These are phyloP conservation scores for Nematostella vectensis DNA, from an alignment of 92 coral and sea anemone genomes.

Conservation along the genomic window DNA sequence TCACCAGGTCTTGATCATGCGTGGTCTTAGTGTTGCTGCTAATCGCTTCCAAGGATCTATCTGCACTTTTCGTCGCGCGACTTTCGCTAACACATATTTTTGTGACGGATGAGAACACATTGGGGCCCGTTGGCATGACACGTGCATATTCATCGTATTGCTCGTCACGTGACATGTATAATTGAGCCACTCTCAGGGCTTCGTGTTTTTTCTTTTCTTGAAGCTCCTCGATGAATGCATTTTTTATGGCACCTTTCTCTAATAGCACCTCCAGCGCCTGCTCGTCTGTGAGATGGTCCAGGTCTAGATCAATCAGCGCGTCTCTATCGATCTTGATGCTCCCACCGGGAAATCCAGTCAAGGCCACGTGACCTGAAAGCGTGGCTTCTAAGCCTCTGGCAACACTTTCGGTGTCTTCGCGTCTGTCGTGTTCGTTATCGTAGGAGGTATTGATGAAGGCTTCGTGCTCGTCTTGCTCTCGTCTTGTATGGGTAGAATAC, in stretches of 20 bases:
- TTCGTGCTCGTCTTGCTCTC: too few species aligned
- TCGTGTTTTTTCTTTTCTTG: constrained; percentile 9
- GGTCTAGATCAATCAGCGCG: constrained; percentile 5
- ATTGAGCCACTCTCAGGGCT: constrained; percentile 21
- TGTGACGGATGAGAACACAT: too few species aligned
- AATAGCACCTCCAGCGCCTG: constrained; percentile 8
- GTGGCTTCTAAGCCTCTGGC: neutral
- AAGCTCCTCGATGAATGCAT: constrained; percentile 1
- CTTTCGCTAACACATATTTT: constrained; percentile 2
- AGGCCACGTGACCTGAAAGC: constrained; percentile 13
- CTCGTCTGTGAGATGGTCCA: constrained; percentile 18
- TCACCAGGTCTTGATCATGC: too few species aligned
- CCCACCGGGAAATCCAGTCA: neutral
- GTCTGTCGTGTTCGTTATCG: neutral
- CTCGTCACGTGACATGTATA: constrained; percentile 33
- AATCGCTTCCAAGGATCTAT: neutral
- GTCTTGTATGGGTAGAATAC: too few species aligned
- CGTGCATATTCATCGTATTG: constrained; percentile 51
- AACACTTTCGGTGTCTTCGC: too few species aligned
- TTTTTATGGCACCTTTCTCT: constrained; percentile 5
- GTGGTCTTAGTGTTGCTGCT: too few species aligned
- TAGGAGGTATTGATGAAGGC: too few species aligned
- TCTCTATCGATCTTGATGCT: constrained; percentile 6
- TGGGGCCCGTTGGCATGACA: too few species aligned
- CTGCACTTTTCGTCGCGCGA: neutral